Percentiles rank a stretch among this genome's conserved stretches.
Evolutionary conservation across 2,113 vertebrate genomes (phyloP).

Genomic region (Mixornis gularis): DNA sequence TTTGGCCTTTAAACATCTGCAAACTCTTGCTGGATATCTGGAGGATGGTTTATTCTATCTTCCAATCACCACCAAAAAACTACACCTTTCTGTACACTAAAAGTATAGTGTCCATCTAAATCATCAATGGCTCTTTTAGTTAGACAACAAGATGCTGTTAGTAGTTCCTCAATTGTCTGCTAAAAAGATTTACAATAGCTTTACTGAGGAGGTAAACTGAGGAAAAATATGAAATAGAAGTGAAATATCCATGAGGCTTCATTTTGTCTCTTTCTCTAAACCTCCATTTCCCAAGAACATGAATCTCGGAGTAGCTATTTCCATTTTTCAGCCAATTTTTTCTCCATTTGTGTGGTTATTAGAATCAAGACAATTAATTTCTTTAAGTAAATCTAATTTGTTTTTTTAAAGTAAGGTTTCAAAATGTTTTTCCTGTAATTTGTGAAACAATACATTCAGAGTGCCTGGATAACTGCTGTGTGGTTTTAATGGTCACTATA

Average conservation of each 20-base stretch:
- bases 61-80: neutral
- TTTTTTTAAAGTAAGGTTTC: neutral
- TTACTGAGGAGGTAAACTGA: neutral
- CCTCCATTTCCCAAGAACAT: neutral
- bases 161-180: neutral
- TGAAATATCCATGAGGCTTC: neutral
- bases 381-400: neutral
- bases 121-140: neutral
- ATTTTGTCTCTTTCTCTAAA: neutral
- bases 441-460: neutral
- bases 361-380: neutral
- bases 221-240: neutral
- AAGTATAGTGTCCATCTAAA: neutral
- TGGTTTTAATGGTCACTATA: neutral
- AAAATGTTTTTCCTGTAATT: neutral
- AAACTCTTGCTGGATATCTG: neutral
- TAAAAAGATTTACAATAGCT: neutral
- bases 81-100: neutral
- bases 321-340: neutral
- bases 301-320: neutral
- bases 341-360: neutral
- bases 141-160: neutral
- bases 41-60: neutral
- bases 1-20: neutral
- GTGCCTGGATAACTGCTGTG: neutral